These are phyloP conservation scores for Schizopygopsis pylzovi DNA, from an alignment of 2,797 vertebrate genomes.

Conservation along the genomic window DNA sequence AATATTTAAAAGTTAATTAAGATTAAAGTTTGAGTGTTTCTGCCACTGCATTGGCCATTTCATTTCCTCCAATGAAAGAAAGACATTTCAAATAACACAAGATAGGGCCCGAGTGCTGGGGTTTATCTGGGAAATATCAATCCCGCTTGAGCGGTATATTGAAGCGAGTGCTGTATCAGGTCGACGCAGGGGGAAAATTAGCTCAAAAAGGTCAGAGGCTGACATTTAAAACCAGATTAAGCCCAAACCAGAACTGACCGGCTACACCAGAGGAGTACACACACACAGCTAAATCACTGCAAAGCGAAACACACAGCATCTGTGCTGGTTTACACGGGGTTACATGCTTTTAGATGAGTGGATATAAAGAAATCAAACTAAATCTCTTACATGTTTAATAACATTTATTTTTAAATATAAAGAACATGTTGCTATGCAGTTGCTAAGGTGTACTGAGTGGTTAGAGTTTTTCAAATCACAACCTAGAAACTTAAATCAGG, in stretches of 20 bases:
- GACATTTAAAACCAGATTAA: slow-evolving; percentile 76
- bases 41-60: background rate
- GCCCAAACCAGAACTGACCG: slow-evolving; percentile 9
- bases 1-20: background rate
- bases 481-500: too few relatives aligned
- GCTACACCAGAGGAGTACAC: background rate
- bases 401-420: background rate
- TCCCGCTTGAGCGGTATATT: slow-evolving; percentile 46
- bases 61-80: background rate
- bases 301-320: background rate
- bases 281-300: background rate
- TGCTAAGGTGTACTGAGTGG: background rate
- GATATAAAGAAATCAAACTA: background rate
- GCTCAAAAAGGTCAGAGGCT: slow-evolving; percentile 79
- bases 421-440: background rate
- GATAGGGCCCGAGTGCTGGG: background rate
- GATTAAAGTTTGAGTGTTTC: background rate
- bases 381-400: background rate
- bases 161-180: slow-evolving; percentile 58
- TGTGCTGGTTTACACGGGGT: background rate
- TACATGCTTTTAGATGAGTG: background rate
- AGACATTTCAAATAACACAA: background rate
- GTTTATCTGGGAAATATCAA: slow-evolving; percentile 49
- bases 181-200: slow-evolving; percentile 74
- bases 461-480: too few relatives aligned